Evolutionary conservation across 2,113 vertebrate species (phyloP), one percentile per base, ranked within the genome.

Genomic region (Toxostoma redivivum): DNA sequence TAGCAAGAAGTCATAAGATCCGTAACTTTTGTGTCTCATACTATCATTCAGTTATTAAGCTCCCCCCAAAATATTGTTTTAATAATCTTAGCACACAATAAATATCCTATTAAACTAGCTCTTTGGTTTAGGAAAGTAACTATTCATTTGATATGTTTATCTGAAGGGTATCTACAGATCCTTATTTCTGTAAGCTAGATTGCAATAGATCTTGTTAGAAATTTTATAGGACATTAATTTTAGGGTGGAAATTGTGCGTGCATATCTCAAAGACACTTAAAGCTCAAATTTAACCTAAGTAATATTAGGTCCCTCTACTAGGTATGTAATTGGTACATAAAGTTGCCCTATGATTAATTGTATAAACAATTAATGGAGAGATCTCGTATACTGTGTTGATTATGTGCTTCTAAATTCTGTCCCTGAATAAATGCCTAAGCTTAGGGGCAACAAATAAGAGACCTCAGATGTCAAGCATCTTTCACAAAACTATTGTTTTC

Each of bases 21-120:
- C 5, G 1, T 95, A 94, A 94, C 90, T 94, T 76, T 38, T 92
- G 31, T 91, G 73, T 96, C 92, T 95, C 61, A 96, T 90, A 95
- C 77, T 37, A 37, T 82, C 86, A 92, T 94, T 96, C 61, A 92
- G 87, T 93, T 96, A 97, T 96, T 96, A 97, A 97, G 94, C 47
- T 65, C 62, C 19, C 51, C 24, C 48, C 7, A 92, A 92, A 95
- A 96, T 95, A 97, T 65, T 85, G 91, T 91, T 97, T 97, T 94
- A 97, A 97, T 97, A 93, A 96, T 97, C 73, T 97, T 97, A 98
- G 91, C 74, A 79, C 60, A 96, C 73, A 96, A 91, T 96, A 96
- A 96, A 95, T 92, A 96, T 80, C 76, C 48, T 90, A 82, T 95
- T 97, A 94, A 97, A 94, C 58, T 20, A 93, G 86, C 20, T 62